Evolutionary conservation across 2,797 vertebrate species (phyloP).

Genomic region (Linurgus olivaceus): DNA sequence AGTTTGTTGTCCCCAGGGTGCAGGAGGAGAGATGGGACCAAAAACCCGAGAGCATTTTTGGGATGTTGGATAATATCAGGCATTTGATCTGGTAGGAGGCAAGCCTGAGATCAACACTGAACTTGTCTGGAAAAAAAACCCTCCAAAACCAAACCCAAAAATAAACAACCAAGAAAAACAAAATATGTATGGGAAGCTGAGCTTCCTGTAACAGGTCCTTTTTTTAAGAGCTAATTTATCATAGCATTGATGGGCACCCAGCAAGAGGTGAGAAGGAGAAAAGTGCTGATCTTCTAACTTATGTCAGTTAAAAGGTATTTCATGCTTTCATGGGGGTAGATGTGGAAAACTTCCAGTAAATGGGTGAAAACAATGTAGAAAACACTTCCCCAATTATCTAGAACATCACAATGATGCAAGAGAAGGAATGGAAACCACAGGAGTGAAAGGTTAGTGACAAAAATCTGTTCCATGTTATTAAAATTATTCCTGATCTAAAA

Average conservation of each 20-base stretch:
- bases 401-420: neutral
- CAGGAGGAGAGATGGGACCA: neutral
- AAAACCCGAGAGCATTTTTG: neutral
- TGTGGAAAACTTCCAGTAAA: neutral
- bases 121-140: neutral
- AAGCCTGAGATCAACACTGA: neutral
- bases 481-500: neutral
- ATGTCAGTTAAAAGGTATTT: neutral
- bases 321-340: neutral
- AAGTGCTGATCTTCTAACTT: neutral
- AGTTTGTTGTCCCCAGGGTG: neutral
- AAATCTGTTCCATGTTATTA: neutral
- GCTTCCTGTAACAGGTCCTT: neutral
- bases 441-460: neutral
- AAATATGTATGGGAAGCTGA: neutral
- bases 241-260: neutral
- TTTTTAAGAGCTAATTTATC: neutral
- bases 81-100: neutral
- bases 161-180: neutral
- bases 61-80: neutral
- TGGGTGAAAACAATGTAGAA: neutral
- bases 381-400: neutral
- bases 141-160: neutral
- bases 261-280: neutral
- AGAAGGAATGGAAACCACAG: neutral